phyloP scores from a whole-genome alignment of 2,113 vertebrate species.

The Serilophus lunatus region DNA sequence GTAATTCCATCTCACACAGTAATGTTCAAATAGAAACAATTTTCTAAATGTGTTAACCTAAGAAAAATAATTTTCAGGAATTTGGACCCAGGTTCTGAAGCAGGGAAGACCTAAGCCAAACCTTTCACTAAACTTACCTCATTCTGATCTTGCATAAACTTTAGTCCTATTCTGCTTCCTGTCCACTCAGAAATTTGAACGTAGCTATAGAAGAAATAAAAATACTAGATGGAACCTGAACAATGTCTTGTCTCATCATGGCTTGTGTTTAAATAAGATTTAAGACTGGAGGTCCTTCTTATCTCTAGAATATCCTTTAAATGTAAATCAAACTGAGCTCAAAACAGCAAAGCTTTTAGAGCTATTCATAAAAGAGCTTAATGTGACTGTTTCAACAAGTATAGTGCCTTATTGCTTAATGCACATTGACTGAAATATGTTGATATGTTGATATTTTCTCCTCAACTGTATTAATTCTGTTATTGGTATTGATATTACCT shows the following conservation, averaged over 20 bases:
- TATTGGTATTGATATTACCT: not conserved
- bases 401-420: not conserved
- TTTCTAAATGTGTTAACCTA: not conserved
- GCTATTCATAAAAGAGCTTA: not conserved
- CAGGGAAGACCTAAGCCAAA: not conserved
- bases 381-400: not conserved
- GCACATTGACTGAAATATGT: fast-evolving
- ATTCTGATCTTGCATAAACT: not conserved
- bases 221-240: not conserved
- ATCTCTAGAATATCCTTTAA: not conserved
- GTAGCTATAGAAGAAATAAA: not conserved
- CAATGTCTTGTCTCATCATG: not conserved
- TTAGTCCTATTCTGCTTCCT: not conserved
- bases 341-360: not conserved
- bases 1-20: not conserved
- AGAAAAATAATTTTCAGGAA: not conserved
- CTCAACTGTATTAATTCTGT: not conserved
- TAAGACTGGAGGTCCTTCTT: not conserved
- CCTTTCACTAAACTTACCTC: not conserved
- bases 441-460: not conserved
- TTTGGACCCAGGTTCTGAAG: not conserved
- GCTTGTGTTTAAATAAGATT: not conserved
- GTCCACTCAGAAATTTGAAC: not conserved
- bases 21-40: not conserved
- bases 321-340: not conserved